Evolutionary conservation across 2,888 invertebrate species (phyloP).

Genomic region (Lumbricus terrestris): DNA sequence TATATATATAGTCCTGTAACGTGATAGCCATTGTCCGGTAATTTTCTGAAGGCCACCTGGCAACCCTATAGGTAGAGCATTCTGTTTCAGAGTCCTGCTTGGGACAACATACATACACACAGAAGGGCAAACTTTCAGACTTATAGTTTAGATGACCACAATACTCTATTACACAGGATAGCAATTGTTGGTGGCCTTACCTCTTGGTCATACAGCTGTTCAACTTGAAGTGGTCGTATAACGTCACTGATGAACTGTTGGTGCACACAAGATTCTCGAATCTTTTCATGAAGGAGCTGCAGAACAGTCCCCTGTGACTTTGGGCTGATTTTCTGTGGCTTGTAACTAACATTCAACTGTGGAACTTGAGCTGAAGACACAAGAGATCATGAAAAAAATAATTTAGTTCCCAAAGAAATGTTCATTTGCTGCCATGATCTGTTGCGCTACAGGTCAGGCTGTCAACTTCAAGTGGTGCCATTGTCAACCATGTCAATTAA

Average conservation of each 20-base stretch:
- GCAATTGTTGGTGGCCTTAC: conserved; percentile 61
- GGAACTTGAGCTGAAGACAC: conserved; percentile 65
- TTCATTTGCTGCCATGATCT: neutral
- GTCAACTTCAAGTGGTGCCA: neutral
- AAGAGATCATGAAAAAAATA: neutral
- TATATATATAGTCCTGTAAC: too few relatives aligned
- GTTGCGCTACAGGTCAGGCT: neutral
- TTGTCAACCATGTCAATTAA: neutral
- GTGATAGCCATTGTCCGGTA: too few relatives aligned
- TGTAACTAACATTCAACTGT: conserved; percentile 94
- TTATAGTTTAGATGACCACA: neutral
- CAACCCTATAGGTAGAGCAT: too few relatives aligned
- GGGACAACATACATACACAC: too few relatives aligned
- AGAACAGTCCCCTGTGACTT: conserved; percentile 91
- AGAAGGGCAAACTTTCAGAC: too few relatives aligned
- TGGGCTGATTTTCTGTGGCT: conserved; percentile 99
- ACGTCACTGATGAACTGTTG: conserved; percentile 97
- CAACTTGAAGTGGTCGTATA: conserved; percentile 95
- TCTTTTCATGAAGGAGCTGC: conserved; percentile 89
- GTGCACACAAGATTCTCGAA: conserved; percentile 94
- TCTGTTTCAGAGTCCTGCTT: too few relatives aligned
- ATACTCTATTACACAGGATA: neutral
- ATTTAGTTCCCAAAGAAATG: neutral
- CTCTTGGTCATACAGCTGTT: conserved; percentile 95
- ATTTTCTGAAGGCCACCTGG: too few relatives aligned